Base-by-base conservation (phyloP, 1,140 invertebrate species). In the Zophobas atratus region DNA sequence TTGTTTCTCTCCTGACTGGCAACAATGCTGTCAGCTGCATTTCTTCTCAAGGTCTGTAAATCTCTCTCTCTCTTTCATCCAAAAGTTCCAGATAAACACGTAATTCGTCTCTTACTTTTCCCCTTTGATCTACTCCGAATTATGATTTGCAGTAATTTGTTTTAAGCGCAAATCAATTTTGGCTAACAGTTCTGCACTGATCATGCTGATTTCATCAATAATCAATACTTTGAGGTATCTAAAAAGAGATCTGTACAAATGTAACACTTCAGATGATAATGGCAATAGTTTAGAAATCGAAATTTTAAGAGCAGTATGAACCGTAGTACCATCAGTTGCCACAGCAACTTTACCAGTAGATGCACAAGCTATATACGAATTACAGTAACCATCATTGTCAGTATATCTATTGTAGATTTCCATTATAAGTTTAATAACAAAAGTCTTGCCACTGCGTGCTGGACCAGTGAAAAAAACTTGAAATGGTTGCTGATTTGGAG, bases 291-390 rank as follows among this genome's bases (percentile, higher is more conserved):
- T 71, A 6, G 70, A 71, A 2, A 71, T 6, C 33, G 77, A 53
- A 48, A 83, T 82, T 80, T 82, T 82, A 6, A 84, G 49, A 38
- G 80, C 81, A 49, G 83, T 83, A 81, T 86, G 84, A 76, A 86
- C 80, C 48, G 85, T 85, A 1, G 82, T 82, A 46, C 82, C 83
- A 57, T 77, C 77, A 46, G 86, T 84, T 0, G 84, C 82, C 4
- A 85, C 82, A 51, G 85, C 85, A 71, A 84, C 85, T 82, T 86
- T 86, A 2, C 84, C 84, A 33, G 84, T 85, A 4, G 83, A 84
- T 57, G 86, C 86, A 79, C 85, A 85, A 5, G 82, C 46, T 8
- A 86, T 80, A 51, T 82, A 84, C 0, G 84, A 49, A 76, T 86
- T 84, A 55, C 70, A 71, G 20, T 8, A 71, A 20, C 70, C 70